These are phyloP conservation scores for Heliconius melpomene DNA, from an alignment of 1,140 invertebrate species.

Conservation along the genomic window DNA sequence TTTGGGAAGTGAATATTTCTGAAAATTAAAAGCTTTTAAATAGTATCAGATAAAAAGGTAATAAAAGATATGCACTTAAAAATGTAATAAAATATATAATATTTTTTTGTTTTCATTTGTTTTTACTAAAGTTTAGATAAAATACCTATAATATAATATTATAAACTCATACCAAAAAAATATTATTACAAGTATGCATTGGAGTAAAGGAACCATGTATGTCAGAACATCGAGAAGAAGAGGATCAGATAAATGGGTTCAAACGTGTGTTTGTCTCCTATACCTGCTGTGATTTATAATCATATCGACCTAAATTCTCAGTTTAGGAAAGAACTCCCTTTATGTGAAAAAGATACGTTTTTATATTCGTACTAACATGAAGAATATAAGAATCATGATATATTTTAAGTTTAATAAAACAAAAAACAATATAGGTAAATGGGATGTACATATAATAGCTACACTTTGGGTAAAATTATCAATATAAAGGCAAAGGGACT, in stretches of 20 bases:
- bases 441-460: too few relatives aligned
- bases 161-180: too few relatives aligned
- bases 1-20: neutral
- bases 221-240: neutral
- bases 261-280: slow-evolving; percentile 1
- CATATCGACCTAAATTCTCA: slow-evolving; percentile 1
- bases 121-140: too few relatives aligned
- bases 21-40: neutral
- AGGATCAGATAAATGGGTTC: neutral
- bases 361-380: neutral
- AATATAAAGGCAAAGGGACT: too few relatives aligned
- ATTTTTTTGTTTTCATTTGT: too few relatives aligned
- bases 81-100: too few relatives aligned
- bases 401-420: too few relatives aligned
- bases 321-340: neutral
- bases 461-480: too few relatives aligned
- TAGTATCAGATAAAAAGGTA: too few relatives aligned
- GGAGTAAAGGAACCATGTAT: neutral
- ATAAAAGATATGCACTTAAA: too few relatives aligned
- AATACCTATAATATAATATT: too few relatives aligned
- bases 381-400: neutral
- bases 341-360: neutral
- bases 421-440: too few relatives aligned
- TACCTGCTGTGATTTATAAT: slow-evolving; percentile 4
- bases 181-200: neutral